phyloP scores from a whole-genome alignment of 92 coral and sea anemone genomes.

The Phenganax subtilis region DNA sequence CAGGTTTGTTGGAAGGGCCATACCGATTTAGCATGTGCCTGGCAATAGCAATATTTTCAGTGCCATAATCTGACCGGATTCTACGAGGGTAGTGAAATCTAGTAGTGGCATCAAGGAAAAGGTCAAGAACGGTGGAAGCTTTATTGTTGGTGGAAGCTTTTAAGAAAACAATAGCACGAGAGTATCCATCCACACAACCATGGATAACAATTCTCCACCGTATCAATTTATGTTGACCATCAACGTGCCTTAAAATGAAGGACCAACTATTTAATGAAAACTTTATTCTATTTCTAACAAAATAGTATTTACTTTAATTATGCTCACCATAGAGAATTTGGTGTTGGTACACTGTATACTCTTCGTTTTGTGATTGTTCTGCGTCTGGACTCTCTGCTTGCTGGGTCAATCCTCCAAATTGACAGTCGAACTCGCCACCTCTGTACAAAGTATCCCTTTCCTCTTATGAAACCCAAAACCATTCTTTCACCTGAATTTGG shows the following conservation, averaged over 20 bases:
- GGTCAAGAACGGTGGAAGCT: slow-evolving; percentile 4
- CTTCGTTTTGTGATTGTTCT: slow-evolving; percentile 48
- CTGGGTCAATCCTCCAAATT: slow-evolving; percentile 54
- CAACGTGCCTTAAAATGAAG: slow-evolving; percentile 33
- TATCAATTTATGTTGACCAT: slow-evolving; percentile 32
- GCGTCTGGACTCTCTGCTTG: slow-evolving; percentile 50
- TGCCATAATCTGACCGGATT: slow-evolving; percentile 43
- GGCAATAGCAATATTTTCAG: slow-evolving; percentile 47
- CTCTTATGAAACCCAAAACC: slow-evolving; percentile 57
- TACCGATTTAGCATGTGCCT: slow-evolving; percentile 44
- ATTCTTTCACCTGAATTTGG: slow-evolving; percentile 63
- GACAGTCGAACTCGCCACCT: slow-evolving; percentile 53
- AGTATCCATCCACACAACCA: slow-evolving; percentile 37
- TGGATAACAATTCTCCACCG: slow-evolving; percentile 35
- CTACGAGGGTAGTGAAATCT: slow-evolving; percentile 33
- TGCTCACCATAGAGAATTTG: slow-evolving; percentile 57
- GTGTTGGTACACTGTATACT: slow-evolving; percentile 55
- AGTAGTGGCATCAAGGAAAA: slow-evolving; percentile 23
- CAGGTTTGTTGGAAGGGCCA: slow-evolving; percentile 44
- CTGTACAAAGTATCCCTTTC: slow-evolving; percentile 52
- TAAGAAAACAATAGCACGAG: slow-evolving; percentile 29
- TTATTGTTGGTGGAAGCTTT: slow-evolving; percentile 22
- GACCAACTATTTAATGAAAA: neutral
- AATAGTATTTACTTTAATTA: too few species aligned
- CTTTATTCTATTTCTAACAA: neutral